A percentile compares a stretch with the other conserved stretches of the same genome.
Conservation (phyloP, 2,113 vertebrate genomes). For the Onychostruthus taczanowskii region DNA sequence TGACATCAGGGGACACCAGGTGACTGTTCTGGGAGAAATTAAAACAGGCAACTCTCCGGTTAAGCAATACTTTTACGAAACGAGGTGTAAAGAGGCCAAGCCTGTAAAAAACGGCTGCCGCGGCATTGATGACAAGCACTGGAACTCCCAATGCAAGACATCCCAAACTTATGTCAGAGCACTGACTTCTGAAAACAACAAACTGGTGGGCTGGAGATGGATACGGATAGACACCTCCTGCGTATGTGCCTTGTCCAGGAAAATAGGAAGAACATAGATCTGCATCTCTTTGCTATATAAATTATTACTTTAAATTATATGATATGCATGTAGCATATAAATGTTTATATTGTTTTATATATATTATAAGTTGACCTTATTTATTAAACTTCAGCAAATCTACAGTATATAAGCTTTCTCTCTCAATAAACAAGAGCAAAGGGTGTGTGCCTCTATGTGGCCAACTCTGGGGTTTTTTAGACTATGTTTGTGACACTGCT, state of each 20-base stretch:
- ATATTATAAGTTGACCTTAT: conserved; percentile 96
- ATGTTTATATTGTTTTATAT: conserved; percentile 95
- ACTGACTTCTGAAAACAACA: conserved; percentile 84
- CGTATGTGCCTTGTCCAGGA: conserved; percentile 92
- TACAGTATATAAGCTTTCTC: conserved; percentile 80
- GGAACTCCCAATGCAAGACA: conserved; percentile 99
- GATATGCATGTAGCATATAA: conserved; percentile 98
- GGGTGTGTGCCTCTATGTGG: conserved; percentile 75
- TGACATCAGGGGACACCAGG: conserved; percentile 85
- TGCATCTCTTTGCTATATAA: conserved; percentile 85
- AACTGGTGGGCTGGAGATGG: conserved; percentile 89
- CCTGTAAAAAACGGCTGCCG: conserved; percentile 87
- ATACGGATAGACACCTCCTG: conserved; percentile 99
- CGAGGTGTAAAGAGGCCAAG: conserved; percentile 84
- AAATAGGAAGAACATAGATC: conserved; percentile 88
- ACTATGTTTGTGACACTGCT: conserved; percentile 64
- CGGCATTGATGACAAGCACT: conserved; percentile 96
- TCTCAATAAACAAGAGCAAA: conserved; percentile 78
- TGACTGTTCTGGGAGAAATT: conserved; percentile 88
- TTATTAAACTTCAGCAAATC: conserved; percentile 91
- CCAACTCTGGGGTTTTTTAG: conserved; percentile 61
- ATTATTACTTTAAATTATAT: conserved; percentile 99
- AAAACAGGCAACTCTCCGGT: conserved; percentile 83
- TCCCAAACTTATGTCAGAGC: conserved; percentile 93
- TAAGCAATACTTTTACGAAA: conserved; percentile 97